phyloP scores from a whole-genome alignment of 2,797 vertebrate species.

The Clamator glandarius region DNA sequence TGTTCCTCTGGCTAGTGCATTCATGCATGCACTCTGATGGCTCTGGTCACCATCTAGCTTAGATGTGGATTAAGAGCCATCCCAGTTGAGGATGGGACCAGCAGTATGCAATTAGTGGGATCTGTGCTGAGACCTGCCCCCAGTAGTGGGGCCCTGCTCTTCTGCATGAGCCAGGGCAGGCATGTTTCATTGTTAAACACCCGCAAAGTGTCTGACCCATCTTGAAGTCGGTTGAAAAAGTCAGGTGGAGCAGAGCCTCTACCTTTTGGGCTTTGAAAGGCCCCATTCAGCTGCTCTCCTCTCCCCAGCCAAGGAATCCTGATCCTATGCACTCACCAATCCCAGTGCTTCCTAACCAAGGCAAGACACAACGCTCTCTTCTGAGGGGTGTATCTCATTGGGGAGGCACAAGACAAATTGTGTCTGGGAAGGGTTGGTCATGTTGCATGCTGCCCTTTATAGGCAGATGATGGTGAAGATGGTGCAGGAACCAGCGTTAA shows the following conservation, averaged over 20 bases:
- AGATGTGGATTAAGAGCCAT: neutral
- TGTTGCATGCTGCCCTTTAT: fast-evolving
- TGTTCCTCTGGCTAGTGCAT: neutral
- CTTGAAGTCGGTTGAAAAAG: neutral
- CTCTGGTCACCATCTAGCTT: neutral
- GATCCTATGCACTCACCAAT: neutral
- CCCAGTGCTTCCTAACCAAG: neutral
- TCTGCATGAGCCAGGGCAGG: neutral
- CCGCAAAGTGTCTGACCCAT: neutral
- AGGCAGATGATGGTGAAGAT: neutral
- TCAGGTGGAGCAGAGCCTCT: neutral
- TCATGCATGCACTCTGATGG: neutral
- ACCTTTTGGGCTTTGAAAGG: neutral
- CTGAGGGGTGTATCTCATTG: neutral
- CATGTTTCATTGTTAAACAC: neutral
- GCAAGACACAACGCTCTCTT: neutral
- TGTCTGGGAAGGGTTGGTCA: neutral
- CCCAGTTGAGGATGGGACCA: neutral
- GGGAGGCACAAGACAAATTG: neutral
- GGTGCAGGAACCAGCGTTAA: neutral
- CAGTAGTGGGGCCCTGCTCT: neutral
- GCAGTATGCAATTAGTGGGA: neutral
- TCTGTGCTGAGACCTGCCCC: neutral
- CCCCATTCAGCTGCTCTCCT: neutral
- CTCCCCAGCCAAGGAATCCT: too few species aligned